A percentile compares a stretch with the other conserved stretches of the same genome.
Evolutionary conservation across 2,888 invertebrate species (phyloP).

Genomic region (Formica aserva): DNA sequence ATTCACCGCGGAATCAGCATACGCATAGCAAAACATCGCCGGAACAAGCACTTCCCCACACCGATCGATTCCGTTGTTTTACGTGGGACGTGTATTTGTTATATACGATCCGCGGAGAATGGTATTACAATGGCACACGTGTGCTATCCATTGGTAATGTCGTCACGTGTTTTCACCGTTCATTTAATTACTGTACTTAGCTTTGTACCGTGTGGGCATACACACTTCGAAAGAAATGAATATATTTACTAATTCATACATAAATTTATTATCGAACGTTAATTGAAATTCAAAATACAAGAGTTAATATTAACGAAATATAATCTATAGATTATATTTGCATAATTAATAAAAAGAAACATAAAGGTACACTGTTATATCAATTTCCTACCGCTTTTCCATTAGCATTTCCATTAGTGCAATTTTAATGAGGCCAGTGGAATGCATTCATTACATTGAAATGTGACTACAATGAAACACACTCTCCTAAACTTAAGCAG

Average conservation of each 20-base stretch:
- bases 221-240: constrained; percentile 23
- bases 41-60: constrained; percentile 54
- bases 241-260: constrained; percentile 44
- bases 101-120: constrained; percentile 54
- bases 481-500: not conserved
- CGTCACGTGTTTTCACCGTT: constrained; percentile 64
- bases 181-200: constrained; percentile 65
- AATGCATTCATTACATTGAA: constrained; percentile 7
- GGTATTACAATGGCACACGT: constrained; percentile 48
- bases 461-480: not conserved
- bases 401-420: not conserved
- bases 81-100: constrained; percentile 67
- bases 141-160: constrained; percentile 58
- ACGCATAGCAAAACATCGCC: constrained; percentile 20
- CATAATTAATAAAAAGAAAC: not conserved
- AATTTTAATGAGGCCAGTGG: constrained; percentile 24
- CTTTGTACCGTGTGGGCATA: constrained; percentile 51
- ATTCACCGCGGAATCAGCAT: constrained; percentile 53
- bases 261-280: constrained; percentile 47
- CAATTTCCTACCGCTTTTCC: constrained; percentile 8
- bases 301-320: not conserved
- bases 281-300: constrained; percentile 16
- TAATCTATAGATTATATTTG: not conserved
- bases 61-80: constrained; percentile 76
- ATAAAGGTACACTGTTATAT: not conserved